Conservation (phyloP, 2,113 vertebrate species). For the Cryptotis parvus region DNA sequence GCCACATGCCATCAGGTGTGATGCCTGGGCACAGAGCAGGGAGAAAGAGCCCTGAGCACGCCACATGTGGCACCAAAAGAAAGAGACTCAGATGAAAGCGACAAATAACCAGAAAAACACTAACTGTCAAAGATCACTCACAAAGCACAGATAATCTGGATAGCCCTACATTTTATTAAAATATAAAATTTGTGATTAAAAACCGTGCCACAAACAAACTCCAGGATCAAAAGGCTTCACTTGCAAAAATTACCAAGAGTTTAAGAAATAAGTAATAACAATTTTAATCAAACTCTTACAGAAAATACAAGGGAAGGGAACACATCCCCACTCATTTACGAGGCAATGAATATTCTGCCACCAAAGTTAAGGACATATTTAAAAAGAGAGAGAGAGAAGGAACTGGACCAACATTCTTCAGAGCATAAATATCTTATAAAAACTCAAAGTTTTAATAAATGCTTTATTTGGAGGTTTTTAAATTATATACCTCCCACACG, state of each 20-base stretch:
- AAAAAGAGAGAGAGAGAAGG: background rate
- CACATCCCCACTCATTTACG: background rate
- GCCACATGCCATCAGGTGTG: no score
- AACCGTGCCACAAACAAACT: no score
- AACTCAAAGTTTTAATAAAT: no score
- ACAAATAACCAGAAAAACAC: conserved; percentile 17
- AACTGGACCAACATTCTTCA: background rate
- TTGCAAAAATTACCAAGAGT: conserved; percentile 17
- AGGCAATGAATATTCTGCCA: background rate
- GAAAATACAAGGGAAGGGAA: background rate
- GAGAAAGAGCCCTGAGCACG: no score
- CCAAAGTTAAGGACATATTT: background rate
- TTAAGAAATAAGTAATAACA: conserved; percentile 12
- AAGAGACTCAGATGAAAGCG: conserved; percentile 4
- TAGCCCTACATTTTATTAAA: background rate
- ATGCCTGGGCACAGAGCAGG: no score
- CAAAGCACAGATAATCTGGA: background rate
- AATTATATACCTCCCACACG: no score
- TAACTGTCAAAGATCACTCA: background rate
- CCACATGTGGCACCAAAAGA: no score
- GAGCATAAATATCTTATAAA: background rate
- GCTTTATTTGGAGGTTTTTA: no score
- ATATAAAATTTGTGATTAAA: background rate
- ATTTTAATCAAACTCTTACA: conserved; percentile 10
- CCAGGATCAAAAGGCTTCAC: background rate